Evolutionary conservation across 2,888 invertebrate species (phyloP).

Genomic region (Salticus scenicus): DNA sequence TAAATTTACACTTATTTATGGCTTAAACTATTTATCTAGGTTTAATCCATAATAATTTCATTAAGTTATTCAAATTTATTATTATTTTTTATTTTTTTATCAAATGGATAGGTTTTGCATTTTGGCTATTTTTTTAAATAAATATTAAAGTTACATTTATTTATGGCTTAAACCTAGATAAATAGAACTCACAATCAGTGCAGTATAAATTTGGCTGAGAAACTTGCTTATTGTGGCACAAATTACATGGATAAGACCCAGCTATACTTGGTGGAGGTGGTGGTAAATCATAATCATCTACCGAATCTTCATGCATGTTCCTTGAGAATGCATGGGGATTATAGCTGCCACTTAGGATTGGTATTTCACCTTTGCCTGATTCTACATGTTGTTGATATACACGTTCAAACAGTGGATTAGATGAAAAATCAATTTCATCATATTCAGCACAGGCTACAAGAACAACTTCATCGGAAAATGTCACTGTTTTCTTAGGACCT

Average conservation of each 20-base stretch:
- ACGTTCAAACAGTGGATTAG: conserved; percentile 91
- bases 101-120: no score
- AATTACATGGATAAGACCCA: conserved; percentile 81
- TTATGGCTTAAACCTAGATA: conserved; percentile 77
- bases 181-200: conserved; percentile 92
- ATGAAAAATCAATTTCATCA: conserved; percentile 92
- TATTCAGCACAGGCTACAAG: conserved; percentile 94
- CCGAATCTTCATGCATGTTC: not conserved
- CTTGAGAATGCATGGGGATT: conserved; percentile 10
- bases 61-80: no score
- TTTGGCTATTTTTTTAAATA: no score
- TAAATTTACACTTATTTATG: no score
- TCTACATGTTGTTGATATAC: conserved; percentile 81
- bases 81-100: no score
- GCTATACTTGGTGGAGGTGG: conserved; percentile 72
- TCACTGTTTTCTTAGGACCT: conserved; percentile 87
- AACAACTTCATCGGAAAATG: conserved; percentile 95
- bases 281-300: not conserved
- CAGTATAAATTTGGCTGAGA: conserved; percentile 88
- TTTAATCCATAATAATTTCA: no score
- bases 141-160: no score
- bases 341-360: conserved; percentile 50
- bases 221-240: conserved; percentile 90
- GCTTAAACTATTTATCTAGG: no score
- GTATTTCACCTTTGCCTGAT: conserved; percentile 62